phyloP scores from a whole-genome alignment of 2,113 vertebrate genomes.

The Tupaia tana region DNA sequence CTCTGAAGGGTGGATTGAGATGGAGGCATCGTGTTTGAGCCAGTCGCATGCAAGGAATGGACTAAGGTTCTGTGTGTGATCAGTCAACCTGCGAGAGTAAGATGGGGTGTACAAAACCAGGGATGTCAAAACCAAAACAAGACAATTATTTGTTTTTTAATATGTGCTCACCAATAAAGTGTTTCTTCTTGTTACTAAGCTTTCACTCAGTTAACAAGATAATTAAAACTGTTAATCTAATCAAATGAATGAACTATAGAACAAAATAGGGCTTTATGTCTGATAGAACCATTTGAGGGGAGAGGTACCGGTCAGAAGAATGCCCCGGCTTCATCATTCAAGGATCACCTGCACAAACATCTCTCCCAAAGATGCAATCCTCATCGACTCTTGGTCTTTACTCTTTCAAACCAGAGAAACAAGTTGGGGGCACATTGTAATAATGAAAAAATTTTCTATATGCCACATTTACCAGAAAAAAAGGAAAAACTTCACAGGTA shows the following conservation, averaged over 20 bases:
- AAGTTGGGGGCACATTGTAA: accelerated
- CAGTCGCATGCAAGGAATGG: background rate
- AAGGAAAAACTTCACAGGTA: background rate
- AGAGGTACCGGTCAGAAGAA: background rate
- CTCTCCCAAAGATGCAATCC: background rate
- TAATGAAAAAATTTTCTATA: background rate
- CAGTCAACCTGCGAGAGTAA: background rate
- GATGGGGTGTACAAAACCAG: background rate
- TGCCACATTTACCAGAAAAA: background rate
- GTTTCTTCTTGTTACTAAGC: background rate
- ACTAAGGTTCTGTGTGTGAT: background rate
- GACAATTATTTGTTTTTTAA: background rate
- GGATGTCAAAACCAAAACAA: accelerated
- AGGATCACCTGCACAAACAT: background rate
- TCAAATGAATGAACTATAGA: background rate
- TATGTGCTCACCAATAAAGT: background rate
- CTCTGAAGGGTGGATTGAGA: background rate
- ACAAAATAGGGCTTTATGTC: background rate
- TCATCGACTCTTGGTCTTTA: background rate
- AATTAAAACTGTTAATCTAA: background rate
- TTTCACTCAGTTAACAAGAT: background rate
- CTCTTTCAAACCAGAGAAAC: background rate
- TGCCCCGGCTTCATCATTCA: background rate
- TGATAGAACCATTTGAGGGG: background rate
- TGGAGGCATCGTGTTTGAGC: background rate